These are phyloP conservation scores for Poecilia gillii DNA, from an alignment of 2,797 vertebrate genomes.

Conservation along the genomic window DNA sequence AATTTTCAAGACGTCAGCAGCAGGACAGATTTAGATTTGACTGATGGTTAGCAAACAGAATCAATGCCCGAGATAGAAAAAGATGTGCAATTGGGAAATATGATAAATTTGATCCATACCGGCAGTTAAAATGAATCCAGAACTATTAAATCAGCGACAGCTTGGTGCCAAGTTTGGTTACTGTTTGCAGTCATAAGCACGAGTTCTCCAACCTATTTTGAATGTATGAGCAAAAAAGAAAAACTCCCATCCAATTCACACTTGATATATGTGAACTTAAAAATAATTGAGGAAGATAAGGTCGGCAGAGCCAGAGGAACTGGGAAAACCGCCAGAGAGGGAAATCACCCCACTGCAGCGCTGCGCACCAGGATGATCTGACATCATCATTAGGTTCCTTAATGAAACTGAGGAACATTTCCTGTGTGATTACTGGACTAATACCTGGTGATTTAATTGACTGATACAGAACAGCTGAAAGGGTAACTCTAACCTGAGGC, in stretches of 20 bases:
- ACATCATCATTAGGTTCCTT: not conserved
- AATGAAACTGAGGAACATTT: not conserved
- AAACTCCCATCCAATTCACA: not conserved
- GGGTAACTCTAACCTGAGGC: not conserved
- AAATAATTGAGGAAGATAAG: not conserved
- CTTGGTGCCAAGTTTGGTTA: not conserved
- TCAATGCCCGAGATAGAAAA: slow-evolving; percentile 11
- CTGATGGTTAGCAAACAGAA: slow-evolving; percentile 45
- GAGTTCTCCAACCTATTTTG: not conserved
- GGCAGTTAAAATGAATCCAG: not conserved
- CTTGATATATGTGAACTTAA: not conserved
- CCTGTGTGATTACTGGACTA: not conserved
- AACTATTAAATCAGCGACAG: not conserved
- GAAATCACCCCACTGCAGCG: not conserved
- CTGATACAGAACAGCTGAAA: not conserved
- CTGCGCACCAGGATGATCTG: not conserved
- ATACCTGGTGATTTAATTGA: not conserved
- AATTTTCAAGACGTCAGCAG: slow-evolving; percentile 43
- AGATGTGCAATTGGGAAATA: not conserved
- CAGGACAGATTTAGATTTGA: slow-evolving; percentile 36
- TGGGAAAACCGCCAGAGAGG: not conserved
- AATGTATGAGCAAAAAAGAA: not conserved
- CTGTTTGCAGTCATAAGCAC: not conserved
- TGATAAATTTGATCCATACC: not conserved
- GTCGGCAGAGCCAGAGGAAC: not conserved